phyloP scores from a whole-genome alignment of 2,113 vertebrate genomes.

The Cercopithecus mona region DNA sequence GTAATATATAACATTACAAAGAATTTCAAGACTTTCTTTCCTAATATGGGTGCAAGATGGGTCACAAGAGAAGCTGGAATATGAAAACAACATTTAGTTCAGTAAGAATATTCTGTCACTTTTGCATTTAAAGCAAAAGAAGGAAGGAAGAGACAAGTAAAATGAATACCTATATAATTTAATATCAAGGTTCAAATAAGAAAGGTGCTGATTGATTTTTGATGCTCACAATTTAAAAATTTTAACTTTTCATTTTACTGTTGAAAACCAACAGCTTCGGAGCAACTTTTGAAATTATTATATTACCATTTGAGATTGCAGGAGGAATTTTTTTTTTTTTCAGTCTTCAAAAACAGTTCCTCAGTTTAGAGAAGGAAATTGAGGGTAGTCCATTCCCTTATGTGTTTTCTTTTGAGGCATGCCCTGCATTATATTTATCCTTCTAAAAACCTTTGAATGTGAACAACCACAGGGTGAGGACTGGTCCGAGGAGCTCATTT shows the following conservation, averaged over 20 bases:
- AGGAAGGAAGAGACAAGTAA: background rate
- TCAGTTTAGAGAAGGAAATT: background rate
- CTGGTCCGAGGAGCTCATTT: background rate
- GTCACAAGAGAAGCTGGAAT: background rate
- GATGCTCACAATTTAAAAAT: background rate
- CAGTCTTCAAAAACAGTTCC: background rate
- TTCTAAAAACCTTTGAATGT: constrained; percentile 4
- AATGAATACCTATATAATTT: background rate
- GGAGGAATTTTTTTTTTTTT: background rate
- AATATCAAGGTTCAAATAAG: background rate
- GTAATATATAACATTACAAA: background rate
- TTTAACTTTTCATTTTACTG: background rate
- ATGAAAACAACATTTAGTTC: background rate
- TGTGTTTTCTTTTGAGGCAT: background rate
- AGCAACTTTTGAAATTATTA: background rate
- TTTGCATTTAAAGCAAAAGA: background rate
- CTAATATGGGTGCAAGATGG: background rate
- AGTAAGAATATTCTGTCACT: background rate
- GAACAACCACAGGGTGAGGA: background rate
- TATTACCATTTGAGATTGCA: background rate
- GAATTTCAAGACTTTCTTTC: background rate
- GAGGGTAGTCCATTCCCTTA: background rate
- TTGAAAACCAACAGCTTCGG: background rate
- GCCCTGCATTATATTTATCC: background rate
- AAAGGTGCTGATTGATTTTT: background rate